Evolutionary conservation across 1,140 invertebrate species (phyloP).

Genomic region (Drusus annulatus): DNA sequence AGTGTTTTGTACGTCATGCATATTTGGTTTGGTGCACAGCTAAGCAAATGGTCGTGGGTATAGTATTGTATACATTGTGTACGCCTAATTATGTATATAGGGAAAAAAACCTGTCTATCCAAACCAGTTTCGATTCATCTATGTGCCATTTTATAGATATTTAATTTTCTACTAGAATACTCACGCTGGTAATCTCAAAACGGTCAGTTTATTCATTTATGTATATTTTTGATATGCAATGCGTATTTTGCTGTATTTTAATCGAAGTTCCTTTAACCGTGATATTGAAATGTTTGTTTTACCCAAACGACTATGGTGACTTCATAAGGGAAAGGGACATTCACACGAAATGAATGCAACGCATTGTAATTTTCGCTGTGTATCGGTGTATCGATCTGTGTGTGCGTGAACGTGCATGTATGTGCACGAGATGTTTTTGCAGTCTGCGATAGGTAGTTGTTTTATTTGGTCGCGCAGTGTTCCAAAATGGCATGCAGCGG

Average conservation of each 20-base stretch:
- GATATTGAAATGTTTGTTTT: no score
- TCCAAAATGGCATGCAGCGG: constrained; percentile 3
- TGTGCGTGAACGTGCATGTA: background rate
- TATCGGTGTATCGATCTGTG: background rate
- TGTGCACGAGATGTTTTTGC: background rate
- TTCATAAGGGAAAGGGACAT: no score
- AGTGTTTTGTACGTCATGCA: background rate
- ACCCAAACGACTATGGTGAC: no score
- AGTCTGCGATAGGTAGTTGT: constrained; percentile 1
- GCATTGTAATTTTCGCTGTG: background rate
- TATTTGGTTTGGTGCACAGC: background rate
- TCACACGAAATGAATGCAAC: background rate
- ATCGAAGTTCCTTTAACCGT: no score
- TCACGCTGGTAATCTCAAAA: no score
- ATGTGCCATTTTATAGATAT: background rate
- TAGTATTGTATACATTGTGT: background rate
- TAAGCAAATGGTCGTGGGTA: background rate
- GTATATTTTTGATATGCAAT: no score
- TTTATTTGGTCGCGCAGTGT: constrained; percentile 26
- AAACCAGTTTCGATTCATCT: background rate
- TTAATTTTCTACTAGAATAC: no score
- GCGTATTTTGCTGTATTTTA: no score
- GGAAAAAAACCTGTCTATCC: background rate
- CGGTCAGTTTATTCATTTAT: no score
- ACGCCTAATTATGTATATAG: background rate